phyloP scores from a whole-genome alignment of 1,140 invertebrate species.

The Zelostemma sp. region DNA sequence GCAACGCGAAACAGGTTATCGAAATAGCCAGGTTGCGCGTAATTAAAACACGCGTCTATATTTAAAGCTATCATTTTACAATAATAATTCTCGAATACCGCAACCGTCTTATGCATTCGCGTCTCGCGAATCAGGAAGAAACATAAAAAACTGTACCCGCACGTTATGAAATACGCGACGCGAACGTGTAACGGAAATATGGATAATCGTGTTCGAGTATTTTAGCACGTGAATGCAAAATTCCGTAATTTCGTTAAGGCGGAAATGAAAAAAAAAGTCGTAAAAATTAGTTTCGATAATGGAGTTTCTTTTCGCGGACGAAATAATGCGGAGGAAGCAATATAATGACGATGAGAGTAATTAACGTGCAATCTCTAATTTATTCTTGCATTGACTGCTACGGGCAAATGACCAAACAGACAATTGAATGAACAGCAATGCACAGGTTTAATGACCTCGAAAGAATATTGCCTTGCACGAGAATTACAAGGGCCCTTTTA shows the following conservation, averaged over 20 bases:
- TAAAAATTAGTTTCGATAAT: no score
- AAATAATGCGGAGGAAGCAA: neutral
- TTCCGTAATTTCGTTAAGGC: no score
- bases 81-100: neutral
- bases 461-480: slow-evolving; percentile 12
- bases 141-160: no score
- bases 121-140: no score
- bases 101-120: neutral
- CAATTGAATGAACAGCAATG: slow-evolving; percentile 25
- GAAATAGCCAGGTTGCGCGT: neutral
- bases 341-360: neutral
- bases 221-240: no score
- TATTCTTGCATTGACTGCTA: neutral
- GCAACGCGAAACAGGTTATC: no score
- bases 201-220: no score
- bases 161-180: no score
- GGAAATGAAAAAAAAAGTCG: no score
- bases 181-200: no score
- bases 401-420: slow-evolving; percentile 27
- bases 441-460: slow-evolving; percentile 40
- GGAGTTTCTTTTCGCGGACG: no score
- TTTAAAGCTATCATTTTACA: neutral
- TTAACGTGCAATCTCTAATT: neutral
- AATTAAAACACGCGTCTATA: neutral
- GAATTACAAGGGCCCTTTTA: neutral